Evolutionary conservation across 2,113 vertebrate species (phyloP).

Genomic region (Hyperopisus bebe): DNA sequence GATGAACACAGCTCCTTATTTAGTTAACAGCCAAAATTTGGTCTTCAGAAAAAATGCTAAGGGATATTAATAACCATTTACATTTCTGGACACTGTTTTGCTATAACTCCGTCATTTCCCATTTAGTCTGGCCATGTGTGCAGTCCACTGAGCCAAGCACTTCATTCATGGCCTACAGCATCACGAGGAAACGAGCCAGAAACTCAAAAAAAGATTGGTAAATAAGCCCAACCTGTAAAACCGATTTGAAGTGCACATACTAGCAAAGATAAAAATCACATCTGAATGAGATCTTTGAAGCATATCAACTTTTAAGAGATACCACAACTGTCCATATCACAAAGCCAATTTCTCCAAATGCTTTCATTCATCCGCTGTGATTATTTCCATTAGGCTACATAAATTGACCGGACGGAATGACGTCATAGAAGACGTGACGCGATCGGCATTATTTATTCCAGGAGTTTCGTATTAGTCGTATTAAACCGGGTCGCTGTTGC

Average conservation of each 20-base stretch:
- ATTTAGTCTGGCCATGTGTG: not conserved
- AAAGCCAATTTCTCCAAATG: not conserved
- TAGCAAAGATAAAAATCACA: not conserved
- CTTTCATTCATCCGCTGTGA: not conserved
- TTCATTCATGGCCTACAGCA: not conserved
- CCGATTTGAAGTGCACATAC: not conserved
- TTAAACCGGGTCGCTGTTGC: not conserved
- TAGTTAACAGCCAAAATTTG: constrained; percentile 13
- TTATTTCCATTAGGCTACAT: not conserved
- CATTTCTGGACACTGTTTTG: not conserved
- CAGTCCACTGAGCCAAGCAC: not conserved
- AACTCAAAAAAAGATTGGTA: not conserved
- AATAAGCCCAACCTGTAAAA: not conserved
- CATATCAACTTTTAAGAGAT: not conserved
- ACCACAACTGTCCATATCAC: not conserved
- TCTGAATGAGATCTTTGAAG: not conserved
- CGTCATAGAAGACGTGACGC: not conserved
- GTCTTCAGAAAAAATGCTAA: not conserved
- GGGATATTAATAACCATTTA: not conserved
- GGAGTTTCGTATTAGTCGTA: not conserved
- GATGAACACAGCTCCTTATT: constrained; percentile 24
- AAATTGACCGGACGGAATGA: not conserved
- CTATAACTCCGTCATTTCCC: not conserved
- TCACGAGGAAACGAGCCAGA: not conserved
- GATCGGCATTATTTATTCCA: not conserved